Evolutionary conservation across 2,113 vertebrate species (phyloP).

Genomic region (Atherinomorus stipes): DNA sequence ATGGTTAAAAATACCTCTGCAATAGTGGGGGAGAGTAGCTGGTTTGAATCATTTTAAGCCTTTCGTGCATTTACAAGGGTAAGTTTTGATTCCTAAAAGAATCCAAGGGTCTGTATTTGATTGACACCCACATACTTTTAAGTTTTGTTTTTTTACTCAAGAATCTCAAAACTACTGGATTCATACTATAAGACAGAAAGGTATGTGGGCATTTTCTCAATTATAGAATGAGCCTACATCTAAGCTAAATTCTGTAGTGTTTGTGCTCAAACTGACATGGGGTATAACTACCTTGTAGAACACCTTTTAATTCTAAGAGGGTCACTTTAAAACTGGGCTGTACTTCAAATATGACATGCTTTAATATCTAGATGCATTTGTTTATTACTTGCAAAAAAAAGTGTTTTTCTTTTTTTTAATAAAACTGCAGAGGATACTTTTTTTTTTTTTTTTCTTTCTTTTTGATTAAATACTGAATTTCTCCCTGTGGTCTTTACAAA

Average conservation of each 20-base stretch:
- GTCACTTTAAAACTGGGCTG: conserved; percentile 8
- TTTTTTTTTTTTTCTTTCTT: too few relatives aligned
- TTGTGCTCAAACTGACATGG: conserved; percentile 2
- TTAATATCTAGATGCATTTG: too few relatives aligned
- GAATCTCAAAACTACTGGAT: conserved; percentile 2
- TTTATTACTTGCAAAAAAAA: too few relatives aligned
- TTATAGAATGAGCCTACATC: conserved; percentile 17
- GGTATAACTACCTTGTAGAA: conserved; percentile 14
- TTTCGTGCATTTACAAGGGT: conserved; percentile 18
- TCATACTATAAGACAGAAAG: neutral
- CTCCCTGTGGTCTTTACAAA: too few relatives aligned
- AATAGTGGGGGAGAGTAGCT: conserved; percentile 15
- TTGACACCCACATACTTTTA: conserved; percentile 22
- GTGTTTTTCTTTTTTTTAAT: too few relatives aligned
- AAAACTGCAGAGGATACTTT: too few relatives aligned
- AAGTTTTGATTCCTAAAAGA: conserved; percentile 34
- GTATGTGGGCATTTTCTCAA: conserved; percentile 25
- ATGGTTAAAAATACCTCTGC: conserved; percentile 17
- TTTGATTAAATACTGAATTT: too few relatives aligned
- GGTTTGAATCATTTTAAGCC: conserved; percentile 39
- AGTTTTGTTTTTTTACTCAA: conserved; percentile 3
- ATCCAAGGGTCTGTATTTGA: conserved; percentile 33
- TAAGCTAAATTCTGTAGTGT: neutral
- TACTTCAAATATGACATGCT: too few relatives aligned
- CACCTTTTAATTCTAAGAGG: neutral